phyloP scores from a whole-genome alignment of 2,888 invertebrate species.

The Ennomos fuscantarius region DNA sequence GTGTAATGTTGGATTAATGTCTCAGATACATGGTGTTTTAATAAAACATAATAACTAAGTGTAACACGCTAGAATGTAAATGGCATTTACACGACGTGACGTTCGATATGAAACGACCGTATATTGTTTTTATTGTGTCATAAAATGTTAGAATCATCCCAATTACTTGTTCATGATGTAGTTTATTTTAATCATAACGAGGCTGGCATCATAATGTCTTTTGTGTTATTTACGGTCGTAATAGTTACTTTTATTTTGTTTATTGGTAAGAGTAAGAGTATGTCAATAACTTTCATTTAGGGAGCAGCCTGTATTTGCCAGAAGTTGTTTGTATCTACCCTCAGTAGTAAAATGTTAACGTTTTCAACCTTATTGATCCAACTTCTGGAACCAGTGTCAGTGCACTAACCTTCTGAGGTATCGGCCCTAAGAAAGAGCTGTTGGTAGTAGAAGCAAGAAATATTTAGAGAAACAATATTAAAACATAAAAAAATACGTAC shows the following conservation, averaged over 20 bases:
- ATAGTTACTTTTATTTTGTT: conserved; percentile 1
- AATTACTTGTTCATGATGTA: not conserved
- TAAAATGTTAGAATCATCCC: conserved; percentile 7
- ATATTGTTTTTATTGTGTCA: not conserved
- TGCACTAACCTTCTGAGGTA: conserved; percentile 27
- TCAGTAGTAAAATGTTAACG: conserved; percentile 13
- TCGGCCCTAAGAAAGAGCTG: conserved; percentile 1
- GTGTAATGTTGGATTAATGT: conserved; percentile 40
- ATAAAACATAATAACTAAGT: not conserved
- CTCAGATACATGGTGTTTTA: conserved; percentile 47
- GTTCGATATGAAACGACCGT: conserved; percentile 1
- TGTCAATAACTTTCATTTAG: conserved; percentile 10
- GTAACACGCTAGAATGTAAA: not conserved
- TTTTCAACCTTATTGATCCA: conserved; percentile 39
- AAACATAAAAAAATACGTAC: too few relatives aligned
- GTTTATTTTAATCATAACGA: conserved; percentile 10
- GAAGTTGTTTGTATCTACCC: conserved; percentile 58
- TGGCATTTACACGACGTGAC: conserved; percentile 13
- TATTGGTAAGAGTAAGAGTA: conserved; percentile 5
- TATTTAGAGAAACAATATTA: too few relatives aligned
- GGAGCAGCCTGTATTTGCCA: conserved; percentile 77
- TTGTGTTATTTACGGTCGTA: conserved; percentile 12
- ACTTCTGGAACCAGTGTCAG: conserved; percentile 46
- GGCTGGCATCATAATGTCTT: conserved; percentile 20
- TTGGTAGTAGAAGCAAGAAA: not conserved